Evolutionary conservation across 2,797 vertebrate species (phyloP).

Genomic region (Liparis tanakae): DNA sequence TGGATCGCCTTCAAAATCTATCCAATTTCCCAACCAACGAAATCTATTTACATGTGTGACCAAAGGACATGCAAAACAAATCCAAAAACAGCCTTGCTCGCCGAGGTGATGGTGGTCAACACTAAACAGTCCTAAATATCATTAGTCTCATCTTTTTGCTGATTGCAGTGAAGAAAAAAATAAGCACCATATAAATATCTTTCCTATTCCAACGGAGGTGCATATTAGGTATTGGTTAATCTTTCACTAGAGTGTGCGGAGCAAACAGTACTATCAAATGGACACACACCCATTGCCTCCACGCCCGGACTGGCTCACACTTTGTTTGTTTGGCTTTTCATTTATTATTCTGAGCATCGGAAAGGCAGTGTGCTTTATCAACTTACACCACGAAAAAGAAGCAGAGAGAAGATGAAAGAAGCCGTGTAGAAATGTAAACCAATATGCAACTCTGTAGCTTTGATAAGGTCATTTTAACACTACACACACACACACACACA

Average conservation of each 20-base stretch:
- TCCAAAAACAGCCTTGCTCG: not conserved
- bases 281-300: conserved; percentile 31
- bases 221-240: conserved; percentile 55
- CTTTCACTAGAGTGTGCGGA: conserved; percentile 52
- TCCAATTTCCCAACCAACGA: not conserved
- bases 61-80: not conserved
- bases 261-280: conserved; percentile 48
- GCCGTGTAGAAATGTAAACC: not conserved
- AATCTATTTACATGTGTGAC: not conserved
- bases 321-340: conserved; percentile 25
- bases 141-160: conserved; percentile 44
- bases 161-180: conserved; percentile 36
- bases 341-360: conserved; percentile 20
- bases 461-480: conserved; percentile 15
- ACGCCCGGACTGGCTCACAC: conserved; percentile 5
- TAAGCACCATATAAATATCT: conserved; percentile 40
- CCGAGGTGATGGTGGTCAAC: not conserved
- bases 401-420: not conserved
- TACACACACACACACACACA: not conserved
- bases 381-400: conserved; percentile 6
- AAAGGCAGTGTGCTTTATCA: conserved; percentile 10
- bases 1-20: not conserved
- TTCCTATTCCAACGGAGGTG: conserved; percentile 24
- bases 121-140: conserved; percentile 30
- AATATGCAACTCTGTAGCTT: conserved; percentile 11